phyloP scores from a whole-genome alignment of 2,113 vertebrate genomes.

The Sciurus niger region DNA sequence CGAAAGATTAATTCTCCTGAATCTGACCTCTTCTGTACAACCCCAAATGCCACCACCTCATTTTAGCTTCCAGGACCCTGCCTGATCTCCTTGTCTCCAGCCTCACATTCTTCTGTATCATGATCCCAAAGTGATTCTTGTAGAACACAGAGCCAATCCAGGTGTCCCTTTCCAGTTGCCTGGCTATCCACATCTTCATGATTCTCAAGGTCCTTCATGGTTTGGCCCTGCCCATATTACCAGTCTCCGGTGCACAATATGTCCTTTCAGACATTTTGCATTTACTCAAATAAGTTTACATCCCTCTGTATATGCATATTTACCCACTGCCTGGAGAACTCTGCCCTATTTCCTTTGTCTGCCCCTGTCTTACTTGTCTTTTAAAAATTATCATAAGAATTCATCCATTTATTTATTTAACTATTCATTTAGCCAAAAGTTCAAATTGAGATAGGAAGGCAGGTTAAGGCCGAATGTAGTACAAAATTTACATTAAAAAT shows the following conservation, averaged over 20 bases:
- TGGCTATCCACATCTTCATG: not conserved
- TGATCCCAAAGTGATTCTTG: not conserved
- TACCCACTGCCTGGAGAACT: not conserved
- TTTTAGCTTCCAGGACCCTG: not conserved
- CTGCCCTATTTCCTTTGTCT: not conserved
- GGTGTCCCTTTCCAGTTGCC: not conserved
- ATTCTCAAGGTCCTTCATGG: not conserved
- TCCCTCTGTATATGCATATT: not conserved
- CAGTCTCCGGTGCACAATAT: not conserved
- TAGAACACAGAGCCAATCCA: not conserved
- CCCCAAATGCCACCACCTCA: not conserved
- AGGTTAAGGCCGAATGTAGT: not conserved
- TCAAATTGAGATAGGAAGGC: not conserved
- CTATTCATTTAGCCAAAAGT: not conserved
- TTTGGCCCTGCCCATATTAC: not conserved
- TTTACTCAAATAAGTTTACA: not conserved
- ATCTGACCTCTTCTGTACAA: not conserved
- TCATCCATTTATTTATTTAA: not conserved
- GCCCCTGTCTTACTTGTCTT: not conserved
- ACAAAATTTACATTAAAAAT: not conserved
- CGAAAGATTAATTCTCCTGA: not conserved
- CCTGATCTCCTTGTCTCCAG: not conserved
- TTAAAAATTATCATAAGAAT: not conserved
- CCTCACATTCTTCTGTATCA: not conserved
- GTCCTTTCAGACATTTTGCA: not conserved